A percentile compares a stretch with the other conserved stretches of the same genome.
Conservation (phyloP, 2,888 invertebrate species). For the Nymphalis polychloros region DNA sequence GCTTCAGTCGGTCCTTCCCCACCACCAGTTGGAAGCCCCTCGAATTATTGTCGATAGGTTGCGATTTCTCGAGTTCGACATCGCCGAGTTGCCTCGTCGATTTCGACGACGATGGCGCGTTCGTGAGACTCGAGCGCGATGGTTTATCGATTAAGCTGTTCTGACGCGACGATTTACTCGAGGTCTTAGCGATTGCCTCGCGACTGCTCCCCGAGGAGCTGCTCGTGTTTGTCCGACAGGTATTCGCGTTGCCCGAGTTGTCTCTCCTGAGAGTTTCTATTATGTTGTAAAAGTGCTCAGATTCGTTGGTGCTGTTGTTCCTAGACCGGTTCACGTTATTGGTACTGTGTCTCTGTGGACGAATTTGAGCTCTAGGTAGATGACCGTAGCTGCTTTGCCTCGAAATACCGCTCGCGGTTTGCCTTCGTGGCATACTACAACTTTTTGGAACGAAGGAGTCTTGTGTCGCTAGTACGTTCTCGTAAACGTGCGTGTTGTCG, state of each 20-base stretch:
- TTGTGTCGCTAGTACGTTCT: constrained; percentile 60
- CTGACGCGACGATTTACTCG: constrained; percentile 55
- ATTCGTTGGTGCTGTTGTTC: constrained; percentile 59
- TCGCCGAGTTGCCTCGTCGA: constrained; percentile 68
- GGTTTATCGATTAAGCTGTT: constrained; percentile 62
- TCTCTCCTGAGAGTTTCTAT: constrained; percentile 63
- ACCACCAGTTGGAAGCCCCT: constrained; percentile 69
- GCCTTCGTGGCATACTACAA: constrained; percentile 76
- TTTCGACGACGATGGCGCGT: constrained; percentile 43
- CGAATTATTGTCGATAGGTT: constrained; percentile 47
- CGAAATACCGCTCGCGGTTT: constrained; percentile 58
- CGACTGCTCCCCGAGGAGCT: constrained; percentile 66
- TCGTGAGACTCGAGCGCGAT: constrained; percentile 50
- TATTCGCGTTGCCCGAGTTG: constrained; percentile 33
- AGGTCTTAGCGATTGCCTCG: constrained; percentile 43
- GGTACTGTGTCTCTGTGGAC: constrained; percentile 63
- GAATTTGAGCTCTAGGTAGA: constrained; percentile 64
- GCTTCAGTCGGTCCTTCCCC: constrained; percentile 68
- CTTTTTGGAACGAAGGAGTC: constrained; percentile 68
- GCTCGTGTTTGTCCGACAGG: constrained; percentile 58
- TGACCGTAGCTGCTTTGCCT: constrained; percentile 72
- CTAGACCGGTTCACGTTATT: constrained; percentile 61
- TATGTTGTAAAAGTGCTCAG: constrained; percentile 70
- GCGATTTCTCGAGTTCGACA: constrained; percentile 53
- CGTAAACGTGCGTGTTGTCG: constrained; percentile 71